Evolutionary conservation across 2,113 vertebrate genomes (phyloP).

Genomic region (Actenoides lindsayi): DNA sequence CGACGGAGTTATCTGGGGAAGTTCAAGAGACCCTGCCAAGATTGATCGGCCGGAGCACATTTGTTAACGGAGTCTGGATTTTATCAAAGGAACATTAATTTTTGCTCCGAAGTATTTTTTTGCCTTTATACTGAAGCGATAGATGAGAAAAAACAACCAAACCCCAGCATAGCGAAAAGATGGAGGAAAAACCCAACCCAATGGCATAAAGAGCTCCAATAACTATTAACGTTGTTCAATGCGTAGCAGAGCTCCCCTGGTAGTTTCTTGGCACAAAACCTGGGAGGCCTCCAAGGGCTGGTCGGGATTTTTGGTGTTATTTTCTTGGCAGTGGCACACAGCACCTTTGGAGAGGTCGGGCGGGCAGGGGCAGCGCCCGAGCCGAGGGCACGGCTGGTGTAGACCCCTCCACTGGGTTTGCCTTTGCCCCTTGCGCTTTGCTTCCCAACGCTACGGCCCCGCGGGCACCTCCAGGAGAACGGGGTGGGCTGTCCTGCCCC

Average conservation of each 20-base stretch:
- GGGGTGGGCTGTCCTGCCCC: neutral
- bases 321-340: neutral
- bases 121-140: neutral
- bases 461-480: neutral
- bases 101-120: neutral
- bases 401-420: neutral
- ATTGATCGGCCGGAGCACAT: rapidly evolving
- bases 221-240: neutral
- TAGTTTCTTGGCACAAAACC: neutral
- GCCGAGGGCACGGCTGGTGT: neutral
- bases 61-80: neutral
- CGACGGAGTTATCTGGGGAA: neutral
- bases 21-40: neutral
- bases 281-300: neutral
- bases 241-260: neutral
- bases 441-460: neutral
- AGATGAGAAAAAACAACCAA: neutral
- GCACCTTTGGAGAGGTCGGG: neutral
- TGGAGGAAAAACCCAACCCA: neutral
- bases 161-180: neutral
- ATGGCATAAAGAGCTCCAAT: neutral
- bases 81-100: neutral
- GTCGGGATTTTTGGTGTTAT: neutral
- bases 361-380: neutral
- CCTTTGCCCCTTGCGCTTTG: rapidly evolving